These are phyloP conservation scores for Ladona fulva DNA, from an alignment of 1,140 invertebrate species.

Conservation along the genomic window DNA sequence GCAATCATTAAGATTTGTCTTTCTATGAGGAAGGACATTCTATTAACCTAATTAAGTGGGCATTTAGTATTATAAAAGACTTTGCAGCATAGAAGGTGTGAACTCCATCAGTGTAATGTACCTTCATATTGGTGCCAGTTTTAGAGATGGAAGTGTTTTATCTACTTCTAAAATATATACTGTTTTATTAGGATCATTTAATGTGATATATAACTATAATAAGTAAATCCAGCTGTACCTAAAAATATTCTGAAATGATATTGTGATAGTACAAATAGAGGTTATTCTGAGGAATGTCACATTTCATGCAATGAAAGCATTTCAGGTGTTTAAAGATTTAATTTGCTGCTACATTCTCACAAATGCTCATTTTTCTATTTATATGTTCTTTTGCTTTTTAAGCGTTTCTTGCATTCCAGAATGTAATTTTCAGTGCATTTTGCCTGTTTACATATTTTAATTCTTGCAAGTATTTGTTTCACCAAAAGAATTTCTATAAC, in stretches of 20 bases:
- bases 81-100: too few species aligned
- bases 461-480: not conserved
- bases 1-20: not conserved
- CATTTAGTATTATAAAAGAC: too few species aligned
- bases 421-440: not conserved
- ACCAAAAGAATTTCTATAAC: not conserved
- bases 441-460: not conserved
- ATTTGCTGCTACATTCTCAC: not conserved
- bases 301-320: not conserved
- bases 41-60: too few species aligned
- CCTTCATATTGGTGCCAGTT: too few species aligned
- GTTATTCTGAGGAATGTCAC: not conserved
- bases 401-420: not conserved
- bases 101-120: too few species aligned
- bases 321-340: not conserved
- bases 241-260: not conserved
- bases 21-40: too few species aligned
- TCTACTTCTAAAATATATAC: too few species aligned
- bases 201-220: too few species aligned
- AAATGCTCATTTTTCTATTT: not conserved
- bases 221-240: not conserved
- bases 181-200: too few species aligned
- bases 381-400: not conserved
- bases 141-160: too few species aligned
- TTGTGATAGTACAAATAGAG: not conserved